phyloP scores from a whole-genome alignment of 2,797 vertebrate genomes.

The Gadopsis marmoratus region DNA sequence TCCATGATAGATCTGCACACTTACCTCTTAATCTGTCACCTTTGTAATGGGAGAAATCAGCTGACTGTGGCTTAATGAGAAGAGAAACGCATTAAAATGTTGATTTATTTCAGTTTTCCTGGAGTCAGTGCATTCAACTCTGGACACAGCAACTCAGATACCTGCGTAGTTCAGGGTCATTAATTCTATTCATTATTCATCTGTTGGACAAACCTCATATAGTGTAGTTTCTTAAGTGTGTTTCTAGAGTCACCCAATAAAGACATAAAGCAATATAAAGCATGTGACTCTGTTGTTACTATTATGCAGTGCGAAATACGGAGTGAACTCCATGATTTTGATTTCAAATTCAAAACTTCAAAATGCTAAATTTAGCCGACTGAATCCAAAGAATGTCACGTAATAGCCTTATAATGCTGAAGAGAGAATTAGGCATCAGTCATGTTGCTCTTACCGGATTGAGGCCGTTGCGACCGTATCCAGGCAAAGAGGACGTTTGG shows the following conservation, averaged over 20 bases:
- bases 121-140: background rate
- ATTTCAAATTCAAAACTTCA: background rate
- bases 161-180: background rate
- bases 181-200: background rate
- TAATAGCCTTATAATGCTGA: background rate
- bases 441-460: conserved; percentile 86
- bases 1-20: conserved; percentile 15
- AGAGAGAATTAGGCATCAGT: background rate
- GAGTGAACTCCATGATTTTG: background rate
- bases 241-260: background rate
- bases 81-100: conserved; percentile 16
- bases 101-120: background rate
- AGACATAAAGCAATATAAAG: conserved; percentile 1
- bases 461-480: conserved; percentile 88
- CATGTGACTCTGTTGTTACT: background rate
- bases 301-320: background rate
- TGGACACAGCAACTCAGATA: background rate
- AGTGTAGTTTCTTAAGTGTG: background rate
- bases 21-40: conserved; percentile 89
- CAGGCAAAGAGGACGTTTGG: conserved; percentile 91
- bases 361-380: background rate
- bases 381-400: background rate
- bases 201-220: background rate
- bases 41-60: conserved; percentile 90
- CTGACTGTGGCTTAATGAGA: conserved; percentile 87